Evolutionary conservation across 2,797 vertebrate species (phyloP), one percentile per base, ranked within the genome.

Genomic region (Octomys mimax): DNA sequence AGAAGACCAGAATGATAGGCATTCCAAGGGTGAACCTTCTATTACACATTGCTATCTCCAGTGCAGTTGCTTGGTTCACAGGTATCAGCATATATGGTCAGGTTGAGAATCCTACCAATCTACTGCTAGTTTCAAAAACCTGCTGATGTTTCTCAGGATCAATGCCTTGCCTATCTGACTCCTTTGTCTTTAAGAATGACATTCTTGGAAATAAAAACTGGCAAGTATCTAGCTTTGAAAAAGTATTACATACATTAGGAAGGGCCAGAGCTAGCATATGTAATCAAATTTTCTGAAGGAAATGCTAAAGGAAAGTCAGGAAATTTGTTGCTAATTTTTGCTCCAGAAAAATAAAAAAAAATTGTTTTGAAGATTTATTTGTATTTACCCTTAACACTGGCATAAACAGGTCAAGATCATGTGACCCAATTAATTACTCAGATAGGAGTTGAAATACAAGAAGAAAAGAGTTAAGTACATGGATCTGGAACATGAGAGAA

Each of bases 251-350:
- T 78, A 46, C 1, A 79, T 91, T 95, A 88, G 46, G 83, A 93
- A 71, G 86, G 84, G 39, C 59, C 71, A 91, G 33, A 92, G 33
- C 39, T 92, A 94, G 18, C 36, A 83, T 94, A 89, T 94, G 54
- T 83, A 75, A 94, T 95, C 4, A 84, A 61, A 12, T 92, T 94
- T 92, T 89, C 46, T 82, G 39, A 92, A 85, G 54, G 12, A 96
- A 95, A 90, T 97, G 49, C 33, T 96, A 24, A 84, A 94, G 86
- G 39, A 86, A 87, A 88, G 71, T 79, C 61, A 28, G n/a, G 16
- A 31, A 59, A 42, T 11, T 77, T 73, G 10, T 68, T 87, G 39
- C 73, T 62, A 46, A 52, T 82, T 57, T 52, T 39, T 73, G 87
- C 18, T 77, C 11, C 33, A 66, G n/a, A 9, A 59, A 87, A 83